Percentiles rank a stretch among this genome's conserved stretches.
phyloP scores from a whole-genome alignment of 2,888 invertebrate genomes.

The Ellobium chinense region DNA sequence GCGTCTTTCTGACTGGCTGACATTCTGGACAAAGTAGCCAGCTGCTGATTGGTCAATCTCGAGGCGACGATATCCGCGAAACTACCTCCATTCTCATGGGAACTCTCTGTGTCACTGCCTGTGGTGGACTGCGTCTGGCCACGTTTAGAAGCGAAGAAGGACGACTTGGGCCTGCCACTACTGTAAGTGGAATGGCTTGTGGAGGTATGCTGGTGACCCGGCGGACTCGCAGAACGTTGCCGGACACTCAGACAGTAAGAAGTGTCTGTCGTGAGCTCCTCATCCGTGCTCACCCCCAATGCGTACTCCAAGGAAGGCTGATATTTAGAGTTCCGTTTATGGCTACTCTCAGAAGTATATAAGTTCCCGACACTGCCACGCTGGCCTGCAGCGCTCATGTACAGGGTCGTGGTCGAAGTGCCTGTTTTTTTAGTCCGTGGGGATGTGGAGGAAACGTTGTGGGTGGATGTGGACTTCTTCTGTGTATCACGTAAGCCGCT shows the following conservation, averaged over 20 bases:
- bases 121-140: background rate
- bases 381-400: background rate
- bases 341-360: constrained; percentile 53
- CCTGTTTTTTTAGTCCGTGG: background rate
- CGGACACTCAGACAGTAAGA: background rate
- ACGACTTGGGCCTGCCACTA: background rate
- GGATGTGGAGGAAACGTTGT: background rate
- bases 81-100: constrained; percentile 15
- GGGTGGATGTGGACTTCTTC: background rate
- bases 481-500: background rate
- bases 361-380: constrained; percentile 3
- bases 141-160: background rate
- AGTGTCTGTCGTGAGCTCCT: constrained; percentile 6
- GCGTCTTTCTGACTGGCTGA: constrained; percentile 62
- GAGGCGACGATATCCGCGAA: constrained; percentile 10
- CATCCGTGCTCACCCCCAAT: constrained; percentile 45
- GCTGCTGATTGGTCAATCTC: constrained; percentile 51
- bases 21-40: constrained; percentile 52
- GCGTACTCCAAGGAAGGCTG: constrained; percentile 58
- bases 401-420: constrained; percentile 4
- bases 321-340: constrained; percentile 49
- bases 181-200: background rate
- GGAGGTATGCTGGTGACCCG: background rate
- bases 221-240: background rate
- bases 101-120: constrained; percentile 39